These are phyloP conservation scores for Leptodactylus fuscus DNA, from an alignment of 2,113 vertebrate species.

Conservation along the genomic window DNA sequence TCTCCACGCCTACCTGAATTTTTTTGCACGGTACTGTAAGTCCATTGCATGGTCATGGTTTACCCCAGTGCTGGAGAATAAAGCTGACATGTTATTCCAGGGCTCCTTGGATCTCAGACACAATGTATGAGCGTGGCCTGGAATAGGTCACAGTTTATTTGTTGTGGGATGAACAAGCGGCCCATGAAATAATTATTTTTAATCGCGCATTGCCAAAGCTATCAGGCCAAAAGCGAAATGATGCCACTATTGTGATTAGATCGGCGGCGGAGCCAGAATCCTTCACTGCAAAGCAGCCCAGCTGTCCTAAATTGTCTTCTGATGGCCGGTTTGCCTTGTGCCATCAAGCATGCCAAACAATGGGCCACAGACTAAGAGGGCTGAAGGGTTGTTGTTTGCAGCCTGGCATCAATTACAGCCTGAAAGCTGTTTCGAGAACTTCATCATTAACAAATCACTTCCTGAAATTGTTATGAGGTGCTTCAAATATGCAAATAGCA, in stretches of 20 bases:
- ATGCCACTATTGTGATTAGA: slow-evolving; percentile 83
- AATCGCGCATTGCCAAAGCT: slow-evolving; percentile 83
- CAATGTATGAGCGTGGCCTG: slow-evolving; percentile 64
- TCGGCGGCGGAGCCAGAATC: slow-evolving; percentile 81
- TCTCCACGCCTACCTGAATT: too few relatives aligned
- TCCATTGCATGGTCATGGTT: too few relatives aligned
- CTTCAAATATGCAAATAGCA: slow-evolving; percentile 75
- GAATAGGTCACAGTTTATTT: slow-evolving; percentile 78
- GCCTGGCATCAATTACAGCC: slow-evolving; percentile 75
- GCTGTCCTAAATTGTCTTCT: slow-evolving; percentile 84
- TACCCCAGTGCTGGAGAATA: too few relatives aligned
- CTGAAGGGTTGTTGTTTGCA: slow-evolving; percentile 71
- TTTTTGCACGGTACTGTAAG: too few relatives aligned
- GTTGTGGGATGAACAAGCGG: slow-evolving; percentile 83
- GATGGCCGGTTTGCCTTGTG: slow-evolving; percentile 81
- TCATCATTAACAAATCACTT: slow-evolving; percentile 82
- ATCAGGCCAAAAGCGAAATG: slow-evolving; percentile 83
- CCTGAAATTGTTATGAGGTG: slow-evolving; percentile 74
- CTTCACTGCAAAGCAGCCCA: slow-evolving; percentile 80
- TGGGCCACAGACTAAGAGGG: slow-evolving; percentile 71
- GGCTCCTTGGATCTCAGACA: neutral
- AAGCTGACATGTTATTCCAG: neutral
- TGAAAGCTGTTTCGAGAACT: slow-evolving; percentile 77
- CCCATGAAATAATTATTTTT: slow-evolving; percentile 87
- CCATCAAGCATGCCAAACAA: slow-evolving; percentile 74